phyloP scores from a whole-genome alignment of 2,888 invertebrate species.

The Slavum lentiscoides region DNA sequence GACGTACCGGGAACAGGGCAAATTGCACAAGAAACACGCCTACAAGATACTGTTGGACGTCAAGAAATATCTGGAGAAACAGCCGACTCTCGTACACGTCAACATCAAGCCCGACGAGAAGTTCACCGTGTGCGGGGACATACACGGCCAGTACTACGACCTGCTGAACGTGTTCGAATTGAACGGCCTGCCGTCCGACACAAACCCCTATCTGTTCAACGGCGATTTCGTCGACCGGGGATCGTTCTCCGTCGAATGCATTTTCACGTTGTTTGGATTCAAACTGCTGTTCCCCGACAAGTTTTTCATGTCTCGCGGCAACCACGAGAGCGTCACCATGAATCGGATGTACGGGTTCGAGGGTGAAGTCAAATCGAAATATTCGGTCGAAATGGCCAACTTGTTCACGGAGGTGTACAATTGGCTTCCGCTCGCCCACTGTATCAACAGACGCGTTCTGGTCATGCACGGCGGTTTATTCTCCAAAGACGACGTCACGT shows the following conservation, averaged over 20 bases:
- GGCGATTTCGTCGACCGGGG: constrained; percentile 99
- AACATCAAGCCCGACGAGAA: constrained; percentile 81
- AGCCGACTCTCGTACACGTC: constrained; percentile 80
- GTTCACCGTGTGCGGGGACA: constrained; percentile 98
- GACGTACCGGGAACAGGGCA: constrained; percentile 86
- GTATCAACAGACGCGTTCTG: constrained; percentile 82
- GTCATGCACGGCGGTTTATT: constrained; percentile 99
- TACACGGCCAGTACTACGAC: constrained; percentile 99
- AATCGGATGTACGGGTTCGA: constrained; percentile 99
- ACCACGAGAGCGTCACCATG: constrained; percentile 97
- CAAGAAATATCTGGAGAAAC: constrained; percentile 54
- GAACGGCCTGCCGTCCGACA: constrained; percentile 92
- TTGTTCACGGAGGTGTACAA: constrained; percentile 99
- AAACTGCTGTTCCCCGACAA: constrained; percentile 94
- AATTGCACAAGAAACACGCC: constrained; percentile 94
- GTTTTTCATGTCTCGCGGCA: constrained; percentile 98
- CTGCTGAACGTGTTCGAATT: constrained; percentile 95
- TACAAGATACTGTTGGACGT: constrained; percentile 83
- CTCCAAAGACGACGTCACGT: constrained; percentile 87
- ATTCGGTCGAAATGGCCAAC: constrained; percentile 91
- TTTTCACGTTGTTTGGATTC: constrained; percentile 94
- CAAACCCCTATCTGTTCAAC: constrained; percentile 97
- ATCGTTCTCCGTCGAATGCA: constrained; percentile 98
- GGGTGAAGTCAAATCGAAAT: constrained; percentile 96
- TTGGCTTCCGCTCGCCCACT: constrained; percentile 93